Evolutionary conservation across 2,797 vertebrate genomes (phyloP).

Genomic region (Dallia pectoralis): DNA sequence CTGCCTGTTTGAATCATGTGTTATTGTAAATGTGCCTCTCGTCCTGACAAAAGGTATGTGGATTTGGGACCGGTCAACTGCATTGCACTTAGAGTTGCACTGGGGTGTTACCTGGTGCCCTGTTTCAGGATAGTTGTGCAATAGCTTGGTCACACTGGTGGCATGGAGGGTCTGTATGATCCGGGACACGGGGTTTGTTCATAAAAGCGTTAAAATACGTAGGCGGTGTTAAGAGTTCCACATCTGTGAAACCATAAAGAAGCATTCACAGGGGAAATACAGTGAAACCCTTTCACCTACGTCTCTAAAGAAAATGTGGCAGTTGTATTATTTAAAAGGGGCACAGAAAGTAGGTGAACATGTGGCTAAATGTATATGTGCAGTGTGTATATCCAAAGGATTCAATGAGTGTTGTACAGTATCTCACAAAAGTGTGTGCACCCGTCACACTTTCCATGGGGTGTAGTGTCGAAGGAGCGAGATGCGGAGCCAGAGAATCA

Average conservation of each 20-base stretch:
- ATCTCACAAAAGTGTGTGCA: no score
- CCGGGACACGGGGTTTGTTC: not conserved
- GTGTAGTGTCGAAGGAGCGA: no score
- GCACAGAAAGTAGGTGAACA: slow-evolving; percentile 42
- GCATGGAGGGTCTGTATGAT: not conserved
- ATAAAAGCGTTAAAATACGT: slow-evolving; percentile 26
- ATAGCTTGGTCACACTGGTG: not conserved
- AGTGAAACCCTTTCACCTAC: slow-evolving; percentile 70
- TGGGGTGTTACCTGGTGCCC: not conserved
- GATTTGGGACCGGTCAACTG: not conserved
- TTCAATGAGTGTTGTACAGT: no score
- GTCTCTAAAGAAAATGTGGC: slow-evolving; percentile 30
- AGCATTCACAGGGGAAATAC: slow-evolving; percentile 48
- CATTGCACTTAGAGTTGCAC: not conserved
- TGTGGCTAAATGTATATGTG: slow-evolving; percentile 22
- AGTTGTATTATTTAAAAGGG: slow-evolving; percentile 68
- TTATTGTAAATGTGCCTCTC: not conserved
- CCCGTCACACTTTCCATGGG: no score
- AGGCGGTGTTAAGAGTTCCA: slow-evolving; percentile 34
- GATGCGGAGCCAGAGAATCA: no score
- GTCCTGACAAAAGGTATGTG: not conserved
- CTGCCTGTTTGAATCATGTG: not conserved
- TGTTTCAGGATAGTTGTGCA: not conserved
- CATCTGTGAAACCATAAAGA: slow-evolving; percentile 44
- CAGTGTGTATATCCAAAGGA: no score